These are phyloP conservation scores for Drosophila pectinifera DNA, from an alignment of 1,140 invertebrate species.

Conservation along the genomic window DNA sequence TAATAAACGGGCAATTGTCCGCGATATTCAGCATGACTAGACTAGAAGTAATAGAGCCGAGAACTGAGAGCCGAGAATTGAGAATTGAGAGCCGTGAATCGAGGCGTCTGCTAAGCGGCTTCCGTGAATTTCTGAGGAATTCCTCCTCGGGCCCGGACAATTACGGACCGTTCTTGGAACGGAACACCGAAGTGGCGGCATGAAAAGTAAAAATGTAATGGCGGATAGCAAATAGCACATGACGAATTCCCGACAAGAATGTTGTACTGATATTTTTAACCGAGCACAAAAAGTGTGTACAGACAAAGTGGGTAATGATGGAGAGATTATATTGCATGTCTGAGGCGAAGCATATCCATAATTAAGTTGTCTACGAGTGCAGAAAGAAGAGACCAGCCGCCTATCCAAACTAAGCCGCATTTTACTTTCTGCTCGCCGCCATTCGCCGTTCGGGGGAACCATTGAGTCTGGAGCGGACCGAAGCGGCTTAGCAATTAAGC, in stretches of 20 bases:
- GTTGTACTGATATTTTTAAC: slow-evolving; percentile 41
- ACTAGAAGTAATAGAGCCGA: slow-evolving; percentile 34
- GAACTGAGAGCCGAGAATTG: slow-evolving; percentile 6
- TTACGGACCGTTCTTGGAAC: slow-evolving; percentile 72
- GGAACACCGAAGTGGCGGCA: slow-evolving; percentile 45
- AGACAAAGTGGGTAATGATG: slow-evolving; percentile 71
- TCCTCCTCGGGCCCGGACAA: slow-evolving; percentile 45
- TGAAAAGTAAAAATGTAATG: slow-evolving; percentile 68
- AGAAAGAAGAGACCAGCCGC: slow-evolving; percentile 41
- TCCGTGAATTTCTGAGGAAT: slow-evolving; percentile 53
- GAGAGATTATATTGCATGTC: slow-evolving; percentile 66
- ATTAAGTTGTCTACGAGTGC: slow-evolving; percentile 78
- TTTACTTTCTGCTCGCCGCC: slow-evolving; percentile 66
- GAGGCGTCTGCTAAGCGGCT: slow-evolving; percentile 52
- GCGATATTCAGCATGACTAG: slow-evolving; percentile 51
- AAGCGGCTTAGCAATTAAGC: slow-evolving; percentile 62
- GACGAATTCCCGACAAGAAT: slow-evolving; percentile 68
- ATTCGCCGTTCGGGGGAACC: slow-evolving; percentile 19
- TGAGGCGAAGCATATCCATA: slow-evolving; percentile 50
- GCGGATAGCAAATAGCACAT: slow-evolving; percentile 77
- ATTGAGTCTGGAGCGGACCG: slow-evolving; percentile 25
- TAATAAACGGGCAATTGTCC: slow-evolving; percentile 69
- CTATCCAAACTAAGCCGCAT: slow-evolving; percentile 37
- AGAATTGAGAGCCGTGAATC: slow-evolving; percentile 5
- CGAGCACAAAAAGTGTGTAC: slow-evolving; percentile 23